phyloP scores from a whole-genome alignment of 30 jellyfish, hydroid and myxozoan species.

The Cassiopea xamachana region DNA sequence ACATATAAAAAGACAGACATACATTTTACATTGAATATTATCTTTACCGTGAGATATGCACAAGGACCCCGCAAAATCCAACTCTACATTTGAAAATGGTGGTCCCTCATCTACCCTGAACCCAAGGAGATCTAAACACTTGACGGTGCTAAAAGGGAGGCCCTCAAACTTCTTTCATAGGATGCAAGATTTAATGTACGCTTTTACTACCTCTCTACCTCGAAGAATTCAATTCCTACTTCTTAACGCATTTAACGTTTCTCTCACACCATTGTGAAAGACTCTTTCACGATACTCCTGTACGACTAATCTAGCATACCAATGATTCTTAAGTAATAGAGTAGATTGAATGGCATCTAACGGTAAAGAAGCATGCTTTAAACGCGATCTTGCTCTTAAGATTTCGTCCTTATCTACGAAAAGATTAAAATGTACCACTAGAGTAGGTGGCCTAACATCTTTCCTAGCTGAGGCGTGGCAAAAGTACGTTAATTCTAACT shows the following conservation, averaged over 20 bases:
- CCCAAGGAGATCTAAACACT: slow-evolving; percentile 27
- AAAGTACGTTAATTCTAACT: not conserved
- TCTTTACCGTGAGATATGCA: not conserved
- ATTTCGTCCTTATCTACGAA: slow-evolving; percentile 8
- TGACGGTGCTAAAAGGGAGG: not conserved
- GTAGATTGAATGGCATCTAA: not conserved
- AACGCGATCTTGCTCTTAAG: slow-evolving; percentile 5
- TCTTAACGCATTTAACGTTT: not conserved
- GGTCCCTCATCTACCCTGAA: slow-evolving; percentile 57
- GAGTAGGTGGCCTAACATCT: slow-evolving; percentile 8
- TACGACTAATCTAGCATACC: slow-evolving; percentile 2
- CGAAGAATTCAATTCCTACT: slow-evolving; percentile 17
- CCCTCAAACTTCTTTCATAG: slow-evolving; percentile 31
- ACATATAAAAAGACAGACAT: slow-evolving; percentile 29
- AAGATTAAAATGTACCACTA: slow-evolving; percentile 2
- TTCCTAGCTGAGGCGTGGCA: not conserved
- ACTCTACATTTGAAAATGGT: slow-evolving; percentile 25
- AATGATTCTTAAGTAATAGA: not conserved
- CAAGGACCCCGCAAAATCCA: slow-evolving; percentile 58
- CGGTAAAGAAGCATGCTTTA: not conserved
- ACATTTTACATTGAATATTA: not conserved
- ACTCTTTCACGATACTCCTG: not conserved
- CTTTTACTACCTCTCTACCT: slow-evolving; percentile 30
- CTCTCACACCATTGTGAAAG: not conserved
- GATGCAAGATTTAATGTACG: slow-evolving; percentile 1